These are phyloP conservation scores for Amblyopsis hoosieri DNA, from an alignment of 2,797 vertebrate species.

Conservation along the genomic window DNA sequence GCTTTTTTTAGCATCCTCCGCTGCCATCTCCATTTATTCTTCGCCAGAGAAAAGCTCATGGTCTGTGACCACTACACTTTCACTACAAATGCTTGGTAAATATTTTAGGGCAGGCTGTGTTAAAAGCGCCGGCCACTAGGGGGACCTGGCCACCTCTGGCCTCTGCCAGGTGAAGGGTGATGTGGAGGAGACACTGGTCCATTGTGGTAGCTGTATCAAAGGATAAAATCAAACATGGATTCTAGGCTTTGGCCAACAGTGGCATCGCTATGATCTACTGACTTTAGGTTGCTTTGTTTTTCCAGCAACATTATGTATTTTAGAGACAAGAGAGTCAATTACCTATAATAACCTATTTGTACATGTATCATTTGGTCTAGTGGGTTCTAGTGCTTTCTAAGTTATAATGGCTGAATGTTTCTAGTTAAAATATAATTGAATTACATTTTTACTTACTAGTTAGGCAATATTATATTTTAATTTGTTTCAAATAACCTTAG, in stretches of 20 bases:
- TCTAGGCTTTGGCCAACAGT: slow-evolving; percentile 66
- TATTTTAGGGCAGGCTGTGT: slow-evolving; percentile 72
- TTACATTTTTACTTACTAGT: slow-evolving; percentile 14
- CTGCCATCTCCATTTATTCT: slow-evolving; percentile 47
- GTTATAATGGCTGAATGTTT: too few species aligned
- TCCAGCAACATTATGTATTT: slow-evolving; percentile 21
- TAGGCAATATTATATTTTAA: not conserved
- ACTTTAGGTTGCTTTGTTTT: slow-evolving; percentile 12
- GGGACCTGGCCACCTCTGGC: slow-evolving; percentile 84
- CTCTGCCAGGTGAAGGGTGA: slow-evolving; percentile 81
- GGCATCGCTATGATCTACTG: slow-evolving; percentile 55
- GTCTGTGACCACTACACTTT: slow-evolving; percentile 36
- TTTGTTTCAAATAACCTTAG: slow-evolving; percentile 27
- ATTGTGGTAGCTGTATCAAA: slow-evolving; percentile 87
- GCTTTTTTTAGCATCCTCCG: slow-evolving; percentile 38
- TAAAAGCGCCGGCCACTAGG: slow-evolving; percentile 84
- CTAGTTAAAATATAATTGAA: slow-evolving; percentile 1
- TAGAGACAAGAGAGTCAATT: slow-evolving; percentile 23
- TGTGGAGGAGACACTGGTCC: slow-evolving; percentile 82
- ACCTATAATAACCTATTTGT: slow-evolving; percentile 8
- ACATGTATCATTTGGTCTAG: slow-evolving; percentile 58
- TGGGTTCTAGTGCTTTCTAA: not conserved
- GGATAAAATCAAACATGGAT: slow-evolving; percentile 84
- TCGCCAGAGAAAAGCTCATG: slow-evolving; percentile 46
- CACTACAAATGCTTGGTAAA: slow-evolving; percentile 44